A percentile compares a stretch with the other conserved stretches of the same genome.
Conservation (phyloP, 2,888 invertebrate genomes). For the Cephus runcator region DNA sequence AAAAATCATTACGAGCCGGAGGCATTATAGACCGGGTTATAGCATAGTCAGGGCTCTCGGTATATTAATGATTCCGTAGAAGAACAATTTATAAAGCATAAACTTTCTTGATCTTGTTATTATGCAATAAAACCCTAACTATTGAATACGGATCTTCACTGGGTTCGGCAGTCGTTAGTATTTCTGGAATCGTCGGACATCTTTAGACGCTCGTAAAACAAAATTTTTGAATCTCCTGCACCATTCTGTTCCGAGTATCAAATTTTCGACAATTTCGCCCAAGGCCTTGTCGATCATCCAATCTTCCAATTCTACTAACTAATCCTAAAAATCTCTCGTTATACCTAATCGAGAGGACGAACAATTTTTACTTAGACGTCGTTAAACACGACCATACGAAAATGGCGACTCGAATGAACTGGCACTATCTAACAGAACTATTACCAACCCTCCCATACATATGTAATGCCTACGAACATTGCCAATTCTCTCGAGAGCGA, state of each 20-base stretch:
- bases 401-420: not conserved
- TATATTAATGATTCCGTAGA: constrained; percentile 60
- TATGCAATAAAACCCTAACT: constrained; percentile 58
- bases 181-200: constrained; percentile 5
- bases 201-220: constrained; percentile 7
- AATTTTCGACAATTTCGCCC: not conserved
- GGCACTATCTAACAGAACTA: not conserved
- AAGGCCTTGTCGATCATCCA: not conserved
- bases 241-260: not conserved
- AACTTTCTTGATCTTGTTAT: constrained; percentile 57
- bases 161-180: constrained; percentile 17
- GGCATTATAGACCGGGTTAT: constrained; percentile 7
- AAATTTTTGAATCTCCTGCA: constrained; percentile 3
- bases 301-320: not conserved
- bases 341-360: not conserved
- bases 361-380: not conserved
- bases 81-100: constrained; percentile 61
- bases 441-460: not conserved
- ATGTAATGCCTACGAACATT: constrained; percentile 20
- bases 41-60: constrained; percentile 1
- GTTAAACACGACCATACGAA: not conserved
- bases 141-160: constrained; percentile 38
- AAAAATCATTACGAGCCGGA: constrained; percentile 54
- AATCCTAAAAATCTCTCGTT: not conserved
- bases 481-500: constrained; percentile 55